A percentile compares a stretch with the other conserved stretches of the same genome.
phyloP scores from a whole-genome alignment of 2,888 invertebrate genomes.

The Acanthosepion lycidas region DNA sequence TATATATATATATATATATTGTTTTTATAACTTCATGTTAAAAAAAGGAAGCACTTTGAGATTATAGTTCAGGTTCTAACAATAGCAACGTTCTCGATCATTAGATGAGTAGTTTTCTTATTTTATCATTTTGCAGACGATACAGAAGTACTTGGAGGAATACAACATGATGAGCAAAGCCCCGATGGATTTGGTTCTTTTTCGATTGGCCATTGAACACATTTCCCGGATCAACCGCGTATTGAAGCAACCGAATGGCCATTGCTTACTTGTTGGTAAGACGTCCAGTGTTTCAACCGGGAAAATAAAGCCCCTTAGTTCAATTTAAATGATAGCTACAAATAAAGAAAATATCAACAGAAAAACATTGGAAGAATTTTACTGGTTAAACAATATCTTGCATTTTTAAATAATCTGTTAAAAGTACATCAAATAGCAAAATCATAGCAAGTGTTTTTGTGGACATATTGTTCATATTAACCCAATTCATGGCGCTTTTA shows the following conservation, averaged over 20 bases:
- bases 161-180: slow-evolving; percentile 73
- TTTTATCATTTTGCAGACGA: slow-evolving; percentile 58
- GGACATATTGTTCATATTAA: too few relatives aligned
- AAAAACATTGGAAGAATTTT: neutral
- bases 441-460: neutral
- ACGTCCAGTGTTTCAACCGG: slow-evolving; percentile 4
- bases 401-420: neutral
- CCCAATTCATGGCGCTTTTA: too few relatives aligned
- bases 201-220: slow-evolving; percentile 74
- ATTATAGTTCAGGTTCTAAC: too few relatives aligned
- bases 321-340: neutral
- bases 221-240: slow-evolving; percentile 73
- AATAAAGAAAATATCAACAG: neutral
- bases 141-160: slow-evolving; percentile 72
- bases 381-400: too few relatives aligned
- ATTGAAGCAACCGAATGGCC: slow-evolving; percentile 74
- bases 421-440: neutral
- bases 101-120: too few relatives aligned
- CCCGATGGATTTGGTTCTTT: slow-evolving; percentile 75
- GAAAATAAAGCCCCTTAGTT: neutral
- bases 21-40: too few relatives aligned
- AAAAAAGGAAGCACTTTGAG: too few relatives aligned
- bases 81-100: too few relatives aligned
- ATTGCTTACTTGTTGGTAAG: slow-evolving; percentile 73
- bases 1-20: too few relatives aligned